Conservation (phyloP, 1,140 invertebrate genomes). For the Eriosoma lanigerum region DNA sequence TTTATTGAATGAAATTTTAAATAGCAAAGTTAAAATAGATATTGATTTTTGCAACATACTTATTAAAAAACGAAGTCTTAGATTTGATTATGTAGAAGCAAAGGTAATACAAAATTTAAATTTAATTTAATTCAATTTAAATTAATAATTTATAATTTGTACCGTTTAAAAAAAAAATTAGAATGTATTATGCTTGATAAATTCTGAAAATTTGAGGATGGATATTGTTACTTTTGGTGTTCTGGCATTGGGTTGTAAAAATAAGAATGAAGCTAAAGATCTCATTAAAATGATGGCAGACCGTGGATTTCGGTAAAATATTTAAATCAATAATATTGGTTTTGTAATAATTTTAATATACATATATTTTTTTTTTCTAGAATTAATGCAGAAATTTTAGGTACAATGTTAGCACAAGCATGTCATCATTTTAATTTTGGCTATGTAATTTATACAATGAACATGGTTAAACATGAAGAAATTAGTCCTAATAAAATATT, state of each 20-base stretch:
- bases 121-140: too few species aligned
- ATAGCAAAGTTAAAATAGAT: conserved; percentile 67
- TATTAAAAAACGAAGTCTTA: conserved; percentile 74
- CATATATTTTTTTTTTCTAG: conserved; percentile 57
- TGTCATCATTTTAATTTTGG: conserved; percentile 63
- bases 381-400: conserved; percentile 72
- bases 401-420: conserved; percentile 68
- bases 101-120: conserved; percentile 61
- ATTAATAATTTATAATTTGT: too few species aligned
- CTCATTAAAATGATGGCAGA: conserved; percentile 72
- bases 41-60: conserved; percentile 83
- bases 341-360: conserved; percentile 25
- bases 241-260: conserved; percentile 75
- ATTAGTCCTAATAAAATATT: conserved; percentile 60
- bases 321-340: neutral
- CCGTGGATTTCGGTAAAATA: conserved; percentile 64
- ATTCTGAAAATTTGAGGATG: conserved; percentile 63
- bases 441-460: conserved; percentile 70
- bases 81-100: conserved; percentile 68
- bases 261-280: conserved; percentile 62
- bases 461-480: conserved; percentile 64
- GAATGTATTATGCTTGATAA: conserved; percentile 61
- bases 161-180: too few species aligned
- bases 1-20: conserved; percentile 65
- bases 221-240: conserved; percentile 84